Evolutionary conservation across 2,797 vertebrate species (phyloP), one percentile per base, ranked within the genome.

Genomic region (Alca torda): DNA sequence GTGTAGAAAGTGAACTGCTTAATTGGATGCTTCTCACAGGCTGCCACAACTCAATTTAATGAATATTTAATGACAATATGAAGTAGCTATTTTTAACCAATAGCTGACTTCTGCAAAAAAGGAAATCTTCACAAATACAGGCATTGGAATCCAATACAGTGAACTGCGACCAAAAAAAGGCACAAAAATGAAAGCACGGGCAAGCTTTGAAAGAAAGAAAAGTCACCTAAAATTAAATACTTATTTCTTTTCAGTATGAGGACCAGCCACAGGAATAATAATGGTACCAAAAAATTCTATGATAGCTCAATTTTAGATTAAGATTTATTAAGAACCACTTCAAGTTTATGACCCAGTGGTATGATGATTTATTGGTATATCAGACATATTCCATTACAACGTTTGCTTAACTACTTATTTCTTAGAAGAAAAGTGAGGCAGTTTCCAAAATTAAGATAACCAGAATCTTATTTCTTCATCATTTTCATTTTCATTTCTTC

Each of bases 1-100:
- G 63, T 79, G 37, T 70, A 84, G 88, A 95, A 91, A 88, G 24
- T 65, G 72, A 94, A 89, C 61, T 30, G 54, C 70, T 85, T 94
- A 92, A 95, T 79, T 93, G 64, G 81, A 82, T 89, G 63, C 77
- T 91, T 96, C 65, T 91, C 68, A 91, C 56, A 81, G 74, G 51
- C 56, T 91, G 72, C 74, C 70, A 90, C 59, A 89, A 51, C 56
- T 93, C 82, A 92, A 31, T 84, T 86, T 86, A 93, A 92, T 94
- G 64, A 95, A 94, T 95, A 87, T 95, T 96, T 95, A 93, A 97
- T 81, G 39, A 37, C 16, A 87, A 63, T 87, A 64, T 76, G 89
- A 87, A 43, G 50, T 57, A 80, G 39, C n/a, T 96, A 78, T 94
- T 91, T 95, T 96, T 96, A 95, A 90, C 45, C 60, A 85, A 67